Base-by-base conservation (phyloP, 2,113 vertebrate species). In the Nestor notabilis region DNA sequence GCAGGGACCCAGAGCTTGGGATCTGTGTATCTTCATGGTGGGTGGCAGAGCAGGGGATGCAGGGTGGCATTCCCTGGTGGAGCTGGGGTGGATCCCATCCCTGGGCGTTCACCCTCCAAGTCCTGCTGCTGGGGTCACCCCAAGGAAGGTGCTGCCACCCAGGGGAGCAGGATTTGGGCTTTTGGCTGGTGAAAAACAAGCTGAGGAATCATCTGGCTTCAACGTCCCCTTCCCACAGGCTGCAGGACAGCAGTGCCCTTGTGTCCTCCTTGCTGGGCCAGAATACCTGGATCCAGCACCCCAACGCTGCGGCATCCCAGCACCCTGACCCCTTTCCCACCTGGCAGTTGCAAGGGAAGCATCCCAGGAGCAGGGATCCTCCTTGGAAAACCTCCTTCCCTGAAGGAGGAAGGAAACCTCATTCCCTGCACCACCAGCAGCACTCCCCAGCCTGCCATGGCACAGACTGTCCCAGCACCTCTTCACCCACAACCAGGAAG, bases 361-460 rank as follows among this genome's bases (percentile, higher is more conserved):
- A 8, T 2, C 43, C 24, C 75, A 75, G 55, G 61, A 61, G 29
- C 65, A 66, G 49, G 39, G 39, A 39, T 39, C 39, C 39, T 39
- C 39, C 39, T 39, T 39, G 39, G 39, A 39, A 39, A 39, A 39
- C 39, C 39, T 39, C 39, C 39, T 39, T 39, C 39, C 39, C 39
- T 39, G 39, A 39, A 39, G 39, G 39, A 39, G 39, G 39, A 39
- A 39, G 39, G 39, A 39, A 39, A 39, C 17, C 53, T 74, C 11
- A 46, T 5, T 46, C 28, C 24, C 12, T 5, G 8, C 41, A 12
- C 16, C 88, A 39, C 52, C 80, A 37, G 44, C 47, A 71, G 27
- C 1, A 0, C 11, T n/a, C 23, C 61, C 27, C 83, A 74, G 6
- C 6, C 41, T 8, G 16, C 17, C 64, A 41, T 0, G 4, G 19